Percentiles rank a stretch among this genome's conserved stretches.
Evolutionary conservation across 2,888 invertebrate genomes (phyloP).

Genomic region (Carpatolechia fugitivella): DNA sequence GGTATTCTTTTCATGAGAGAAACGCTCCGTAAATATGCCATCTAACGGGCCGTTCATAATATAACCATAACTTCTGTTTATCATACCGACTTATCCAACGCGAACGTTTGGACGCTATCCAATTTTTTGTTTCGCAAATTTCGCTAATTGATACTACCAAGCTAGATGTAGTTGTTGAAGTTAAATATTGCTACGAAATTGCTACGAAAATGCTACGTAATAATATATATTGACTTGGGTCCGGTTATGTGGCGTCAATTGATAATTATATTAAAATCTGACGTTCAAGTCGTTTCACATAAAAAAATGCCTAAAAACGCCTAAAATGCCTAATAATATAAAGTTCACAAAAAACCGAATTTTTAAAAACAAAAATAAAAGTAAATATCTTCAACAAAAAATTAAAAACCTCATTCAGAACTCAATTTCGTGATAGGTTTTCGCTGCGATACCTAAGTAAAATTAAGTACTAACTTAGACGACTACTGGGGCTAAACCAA

Average conservation of each 20-base stretch:
- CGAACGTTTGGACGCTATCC: conserved; percentile 31
- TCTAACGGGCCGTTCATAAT: conserved; percentile 18
- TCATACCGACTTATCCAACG: conserved; percentile 29
- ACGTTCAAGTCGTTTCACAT: too few relatives aligned
- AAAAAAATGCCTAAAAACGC: too few relatives aligned
- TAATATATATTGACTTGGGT: background rate
- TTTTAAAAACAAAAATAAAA: too few relatives aligned
- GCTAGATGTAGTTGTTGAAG: background rate
- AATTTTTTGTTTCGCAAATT: conserved; percentile 29
- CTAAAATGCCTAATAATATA: too few relatives aligned
- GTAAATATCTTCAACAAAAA: too few relatives aligned
- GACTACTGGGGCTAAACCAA: too few relatives aligned
- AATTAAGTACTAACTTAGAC: too few relatives aligned
- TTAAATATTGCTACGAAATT: conserved; percentile 4
- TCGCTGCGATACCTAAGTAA: too few relatives aligned
- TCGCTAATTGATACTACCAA: conserved; percentile 1
- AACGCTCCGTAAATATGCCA: conserved; percentile 40
- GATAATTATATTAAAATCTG: background rate
- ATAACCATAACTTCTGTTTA: conserved; percentile 46
- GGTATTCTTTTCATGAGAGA: too few relatives aligned
- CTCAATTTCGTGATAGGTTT: too few relatives aligned
- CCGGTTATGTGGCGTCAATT: background rate
- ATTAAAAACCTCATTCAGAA: too few relatives aligned
- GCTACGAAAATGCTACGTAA: conserved; percentile 6
- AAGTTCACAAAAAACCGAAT: too few relatives aligned